Percentiles rank a stretch among this genome's conserved stretches.
Evolutionary conservation across 1,140 invertebrate genomes (phyloP).

Genomic region (Pseudomyrmex pallidus): DNA sequence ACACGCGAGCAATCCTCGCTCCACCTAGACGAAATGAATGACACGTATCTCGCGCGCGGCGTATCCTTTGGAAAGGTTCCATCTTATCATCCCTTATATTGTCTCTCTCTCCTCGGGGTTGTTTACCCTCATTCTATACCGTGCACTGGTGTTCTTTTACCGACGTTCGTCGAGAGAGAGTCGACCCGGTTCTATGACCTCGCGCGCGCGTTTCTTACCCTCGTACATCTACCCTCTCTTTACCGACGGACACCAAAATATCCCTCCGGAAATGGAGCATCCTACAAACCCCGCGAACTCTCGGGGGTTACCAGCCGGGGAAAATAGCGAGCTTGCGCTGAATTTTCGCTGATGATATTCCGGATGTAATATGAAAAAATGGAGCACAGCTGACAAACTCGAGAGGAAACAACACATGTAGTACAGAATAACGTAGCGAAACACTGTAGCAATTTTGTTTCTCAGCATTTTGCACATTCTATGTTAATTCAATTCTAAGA

Average conservation of each 20-base stretch:
- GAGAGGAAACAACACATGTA: background rate
- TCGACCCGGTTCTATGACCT: constrained; percentile 16
- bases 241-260: constrained; percentile 60
- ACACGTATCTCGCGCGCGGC: background rate
- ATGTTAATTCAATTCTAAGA: no score
- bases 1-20: background rate
- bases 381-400: background rate
- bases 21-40: background rate
- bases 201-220: constrained; percentile 20
- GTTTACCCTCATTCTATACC: constrained; percentile 37
- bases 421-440: background rate
- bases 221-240: constrained; percentile 34
- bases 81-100: background rate
- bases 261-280: constrained; percentile 1
- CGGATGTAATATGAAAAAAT: background rate
- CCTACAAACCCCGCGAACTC: background rate
- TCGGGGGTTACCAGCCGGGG: constrained; percentile 48
- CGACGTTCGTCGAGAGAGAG: constrained; percentile 48
- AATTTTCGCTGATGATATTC: background rate
- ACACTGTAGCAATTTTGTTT: background rate
- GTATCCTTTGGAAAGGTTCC: background rate
- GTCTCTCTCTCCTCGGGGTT: background rate
- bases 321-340: constrained; percentile 19
- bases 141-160: constrained; percentile 56
- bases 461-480: background rate